phyloP scores from a whole-genome alignment of 2,888 invertebrate species.

The Dexiosoma caninum region DNA sequence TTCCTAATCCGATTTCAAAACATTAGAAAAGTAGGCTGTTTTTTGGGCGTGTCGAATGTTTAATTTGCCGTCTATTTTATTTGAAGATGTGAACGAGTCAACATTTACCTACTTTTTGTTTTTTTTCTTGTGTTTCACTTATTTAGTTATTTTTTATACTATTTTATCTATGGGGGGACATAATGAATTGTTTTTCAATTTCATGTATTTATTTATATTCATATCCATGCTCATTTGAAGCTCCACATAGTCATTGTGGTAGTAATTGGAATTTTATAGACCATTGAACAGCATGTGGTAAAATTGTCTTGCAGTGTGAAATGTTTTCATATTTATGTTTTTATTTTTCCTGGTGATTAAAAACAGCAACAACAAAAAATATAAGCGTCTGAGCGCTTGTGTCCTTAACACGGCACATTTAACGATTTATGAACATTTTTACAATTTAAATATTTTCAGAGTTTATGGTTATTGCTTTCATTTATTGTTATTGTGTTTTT shows the following conservation, averaged over 20 bases:
- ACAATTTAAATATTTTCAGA: constrained; percentile 1
- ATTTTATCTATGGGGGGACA: too few relatives aligned
- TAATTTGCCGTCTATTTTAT: too few relatives aligned
- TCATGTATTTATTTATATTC: background rate
- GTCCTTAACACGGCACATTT: constrained; percentile 24
- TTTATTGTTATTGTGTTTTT: constrained; percentile 27
- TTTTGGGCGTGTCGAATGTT: too few relatives aligned
- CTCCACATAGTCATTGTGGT: constrained; percentile 23
- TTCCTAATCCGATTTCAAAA: too few relatives aligned
- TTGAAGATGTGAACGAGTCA: too few relatives aligned
- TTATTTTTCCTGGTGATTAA: background rate
- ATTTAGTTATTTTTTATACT: too few relatives aligned
- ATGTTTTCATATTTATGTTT: constrained; percentile 1
- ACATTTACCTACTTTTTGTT: too few relatives aligned
- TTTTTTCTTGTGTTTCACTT: too few relatives aligned
- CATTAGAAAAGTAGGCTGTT: too few relatives aligned
- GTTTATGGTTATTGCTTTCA: constrained; percentile 45
- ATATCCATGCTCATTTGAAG: background rate
- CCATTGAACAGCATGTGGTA: constrained; percentile 58
- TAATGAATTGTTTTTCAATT: too few relatives aligned
- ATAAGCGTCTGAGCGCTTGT: constrained; percentile 39
- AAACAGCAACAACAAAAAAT: background rate
- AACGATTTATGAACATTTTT: constrained; percentile 46
- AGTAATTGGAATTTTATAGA: constrained; percentile 66
- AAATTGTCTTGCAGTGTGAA: constrained; percentile 30